Conservation (phyloP, 2,797 vertebrate species). For the Iguana delicatissima region DNA sequence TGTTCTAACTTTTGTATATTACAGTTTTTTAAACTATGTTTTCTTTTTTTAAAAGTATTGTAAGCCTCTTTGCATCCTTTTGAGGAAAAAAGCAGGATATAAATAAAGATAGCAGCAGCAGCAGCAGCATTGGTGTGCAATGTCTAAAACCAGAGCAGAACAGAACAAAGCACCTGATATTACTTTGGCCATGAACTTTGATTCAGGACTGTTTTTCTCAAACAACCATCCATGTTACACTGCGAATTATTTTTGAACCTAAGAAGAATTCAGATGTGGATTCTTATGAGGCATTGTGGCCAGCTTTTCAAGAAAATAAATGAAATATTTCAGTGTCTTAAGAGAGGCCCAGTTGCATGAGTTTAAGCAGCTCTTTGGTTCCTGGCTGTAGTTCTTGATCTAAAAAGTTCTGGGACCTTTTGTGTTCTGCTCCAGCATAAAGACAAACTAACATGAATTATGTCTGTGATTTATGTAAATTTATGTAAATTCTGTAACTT, state of each 20-base stretch:
- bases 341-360: background rate
- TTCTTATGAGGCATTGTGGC: background rate
- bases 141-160: too few relatives aligned
- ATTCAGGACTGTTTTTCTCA: background rate
- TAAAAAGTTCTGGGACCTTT: background rate
- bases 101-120: too few relatives aligned
- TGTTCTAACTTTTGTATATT: too few relatives aligned
- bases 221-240: background rate
- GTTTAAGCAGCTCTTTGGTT: background rate
- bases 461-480: too few relatives aligned
- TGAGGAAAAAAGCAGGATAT: too few relatives aligned
- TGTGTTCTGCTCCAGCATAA: background rate
- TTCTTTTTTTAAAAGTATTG: too few relatives aligned
- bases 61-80: too few relatives aligned
- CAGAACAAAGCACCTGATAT: background rate
- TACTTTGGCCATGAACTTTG: background rate
- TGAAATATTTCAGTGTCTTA: background rate
- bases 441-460: background rate
- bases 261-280: background rate
- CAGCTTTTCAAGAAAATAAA: background rate
- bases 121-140: too few relatives aligned
- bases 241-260: background rate
- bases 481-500: too few relatives aligned
- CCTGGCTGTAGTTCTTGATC: background rate
- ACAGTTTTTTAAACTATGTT: too few relatives aligned